Evolutionary conservation across 1,140 invertebrate genomes (phyloP).

Genomic region (Heliconius hermathena): DNA sequence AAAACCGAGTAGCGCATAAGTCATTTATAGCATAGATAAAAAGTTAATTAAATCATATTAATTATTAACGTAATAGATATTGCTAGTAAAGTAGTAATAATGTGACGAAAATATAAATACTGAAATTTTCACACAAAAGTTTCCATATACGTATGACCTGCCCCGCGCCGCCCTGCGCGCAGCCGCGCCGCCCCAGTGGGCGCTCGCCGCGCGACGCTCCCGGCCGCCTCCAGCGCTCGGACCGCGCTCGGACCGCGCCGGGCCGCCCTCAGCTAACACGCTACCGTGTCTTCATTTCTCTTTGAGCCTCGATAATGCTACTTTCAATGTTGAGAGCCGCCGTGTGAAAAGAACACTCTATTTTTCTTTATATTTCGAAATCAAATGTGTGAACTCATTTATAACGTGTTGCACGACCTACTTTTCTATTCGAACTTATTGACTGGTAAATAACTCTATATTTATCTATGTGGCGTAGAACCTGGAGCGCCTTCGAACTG

Average conservation of each 20-base stretch:
- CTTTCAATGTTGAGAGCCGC: neutral
- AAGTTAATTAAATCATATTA: no score
- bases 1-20: no score
- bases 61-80: no score
- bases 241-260: neutral
- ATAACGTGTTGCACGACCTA: constrained; percentile 42
- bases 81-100: no score
- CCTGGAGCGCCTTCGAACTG: neutral
- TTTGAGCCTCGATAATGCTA: neutral
- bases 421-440: constrained; percentile 25
- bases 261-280: constrained; percentile 1
- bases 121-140: neutral
- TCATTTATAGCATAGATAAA: no score
- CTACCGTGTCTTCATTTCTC: neutral
- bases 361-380: neutral
- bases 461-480: neutral
- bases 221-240: neutral
- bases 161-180: neutral
- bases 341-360: neutral
- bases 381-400: constrained; percentile 27
- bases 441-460: constrained; percentile 25
- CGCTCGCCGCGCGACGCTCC: constrained; percentile 16
- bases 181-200: constrained; percentile 5
- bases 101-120: neutral
- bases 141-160: neutral